Base-by-base conservation (phyloP, 1,140 invertebrate genomes). In the Apocrypta bakeri region DNA sequence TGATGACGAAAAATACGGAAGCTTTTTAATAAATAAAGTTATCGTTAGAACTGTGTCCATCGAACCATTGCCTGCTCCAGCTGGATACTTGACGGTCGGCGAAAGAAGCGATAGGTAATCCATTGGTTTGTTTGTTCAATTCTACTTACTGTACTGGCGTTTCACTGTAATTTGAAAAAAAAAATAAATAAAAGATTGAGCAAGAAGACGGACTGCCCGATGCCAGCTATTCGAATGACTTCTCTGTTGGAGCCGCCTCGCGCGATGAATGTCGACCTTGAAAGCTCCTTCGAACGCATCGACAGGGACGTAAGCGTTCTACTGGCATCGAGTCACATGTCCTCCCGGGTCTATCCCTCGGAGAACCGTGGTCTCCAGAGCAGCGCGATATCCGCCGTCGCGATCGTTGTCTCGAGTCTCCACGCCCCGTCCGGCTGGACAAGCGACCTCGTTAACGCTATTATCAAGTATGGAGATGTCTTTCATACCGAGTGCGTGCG, bases 351-450 rank as follows among this genome's bases (percentile, higher is more conserved):
- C 1, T 89, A 89, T 72, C 37, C 37, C 8, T 24, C 83, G 0
- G 76, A 76, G 25, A 87, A 56, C 56, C 85, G 89, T 29, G 88
- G 88, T 11, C 77, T 86, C 1, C 90, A 91, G 42, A 90, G 89
- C n/a, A 91, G 17, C 0, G 89, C 90, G 0, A 88, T 90, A 0
- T 87, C 90, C 0, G 86, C 84, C 1, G 87, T 90, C 0, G 88
- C 88, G 0, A 85, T 90, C 3, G 88, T 88, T 0, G 81, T 90
- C 0, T 86, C 87, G 0, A 21, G 86, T 1, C 75, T 91, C 0
- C 89, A 90, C 78, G 87, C 87, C 0, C 90, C 90, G 0, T 89
- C 88, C 0, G 88, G 86, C 0, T 91, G 90, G 90, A 89, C 89
- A 0, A 64, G 87, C 25, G 85, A 88, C 11, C 56, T 90, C 0